phyloP scores from a whole-genome alignment of 1,140 invertebrate species.

The Halictus rubicundus region DNA sequence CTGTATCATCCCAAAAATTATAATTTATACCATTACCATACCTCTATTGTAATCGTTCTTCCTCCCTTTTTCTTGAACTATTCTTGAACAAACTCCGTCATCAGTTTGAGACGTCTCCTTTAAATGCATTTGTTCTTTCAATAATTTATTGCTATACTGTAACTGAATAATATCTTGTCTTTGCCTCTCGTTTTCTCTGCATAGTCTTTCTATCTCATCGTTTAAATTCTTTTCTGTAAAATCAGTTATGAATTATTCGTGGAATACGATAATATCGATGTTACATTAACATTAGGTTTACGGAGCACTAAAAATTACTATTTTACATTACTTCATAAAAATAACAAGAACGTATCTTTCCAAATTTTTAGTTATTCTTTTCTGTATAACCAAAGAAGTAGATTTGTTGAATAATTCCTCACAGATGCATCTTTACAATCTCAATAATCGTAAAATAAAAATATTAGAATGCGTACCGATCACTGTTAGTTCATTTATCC shows the following conservation, averaged over 20 bases:
- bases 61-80: slow-evolving; percentile 44
- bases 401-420: too few species aligned
- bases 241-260: slow-evolving; percentile 33
- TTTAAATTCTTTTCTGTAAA: slow-evolving; percentile 80
- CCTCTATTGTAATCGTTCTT: slow-evolving; percentile 57
- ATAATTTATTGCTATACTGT: slow-evolving; percentile 68
- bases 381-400: too few species aligned
- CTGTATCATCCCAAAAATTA: background rate
- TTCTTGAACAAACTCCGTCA: background rate
- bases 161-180: slow-evolving; percentile 78
- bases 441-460: too few species aligned
- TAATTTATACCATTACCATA: slow-evolving; percentile 19
- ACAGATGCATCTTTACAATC: too few species aligned
- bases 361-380: too few species aligned
- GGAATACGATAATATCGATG: background rate
- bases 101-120: slow-evolving; percentile 28
- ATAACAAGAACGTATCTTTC: too few species aligned
- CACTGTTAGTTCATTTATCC: slow-evolving; percentile 79
- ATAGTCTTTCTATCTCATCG: slow-evolving; percentile 78
- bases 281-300: too few species aligned
- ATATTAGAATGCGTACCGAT: slow-evolving; percentile 77
- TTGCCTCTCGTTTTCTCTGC: slow-evolving; percentile 71
- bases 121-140: slow-evolving; percentile 55
- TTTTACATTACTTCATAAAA: too few species aligned
- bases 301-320: too few species aligned